Percentiles rank a stretch among this genome's conserved stretches.
phyloP scores from a whole-genome alignment of 2,113 vertebrate genomes.

The Carlito syrichta region DNA sequence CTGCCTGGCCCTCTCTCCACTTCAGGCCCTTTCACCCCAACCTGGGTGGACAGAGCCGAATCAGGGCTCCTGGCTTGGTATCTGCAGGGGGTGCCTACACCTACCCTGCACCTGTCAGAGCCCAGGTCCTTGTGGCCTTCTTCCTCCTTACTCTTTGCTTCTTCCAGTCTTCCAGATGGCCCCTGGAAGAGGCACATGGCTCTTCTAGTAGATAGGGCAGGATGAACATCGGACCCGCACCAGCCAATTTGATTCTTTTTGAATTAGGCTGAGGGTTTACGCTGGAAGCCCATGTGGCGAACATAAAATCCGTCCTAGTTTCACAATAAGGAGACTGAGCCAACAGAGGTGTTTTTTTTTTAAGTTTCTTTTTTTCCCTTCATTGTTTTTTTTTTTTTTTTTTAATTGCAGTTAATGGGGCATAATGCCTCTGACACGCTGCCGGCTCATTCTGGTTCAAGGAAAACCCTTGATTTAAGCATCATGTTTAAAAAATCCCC shows the following conservation, averaged over 20 bases:
- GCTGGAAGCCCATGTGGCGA: neutral
- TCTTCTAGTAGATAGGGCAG: too few species aligned
- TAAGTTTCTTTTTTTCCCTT: neutral
- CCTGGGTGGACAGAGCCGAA: neutral
- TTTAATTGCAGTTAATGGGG: conserved; percentile 45
- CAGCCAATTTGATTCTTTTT: neutral
- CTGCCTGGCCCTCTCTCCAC: neutral
- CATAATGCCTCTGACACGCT: neutral
- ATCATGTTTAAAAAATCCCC: neutral
- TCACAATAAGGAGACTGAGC: neutral
- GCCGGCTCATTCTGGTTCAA: neutral
- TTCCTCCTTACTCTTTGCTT: neutral
- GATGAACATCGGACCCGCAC: too few species aligned
- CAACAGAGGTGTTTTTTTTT: neutral
- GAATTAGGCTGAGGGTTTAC: neutral
- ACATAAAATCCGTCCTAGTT: neutral
- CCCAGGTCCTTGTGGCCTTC: fast-evolving
- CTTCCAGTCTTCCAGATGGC: fast-evolving
- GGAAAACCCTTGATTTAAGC: neutral
- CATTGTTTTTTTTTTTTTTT: neutral
- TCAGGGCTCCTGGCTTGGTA: neutral
- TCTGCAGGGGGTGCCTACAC: fast-evolving
- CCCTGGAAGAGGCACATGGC: fast-evolving
- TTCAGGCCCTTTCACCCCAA: neutral
- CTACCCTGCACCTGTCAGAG: neutral